Evolutionary conservation across 2,113 vertebrate species (phyloP).

Genomic region (Gasterosteus aculeatus): DNA sequence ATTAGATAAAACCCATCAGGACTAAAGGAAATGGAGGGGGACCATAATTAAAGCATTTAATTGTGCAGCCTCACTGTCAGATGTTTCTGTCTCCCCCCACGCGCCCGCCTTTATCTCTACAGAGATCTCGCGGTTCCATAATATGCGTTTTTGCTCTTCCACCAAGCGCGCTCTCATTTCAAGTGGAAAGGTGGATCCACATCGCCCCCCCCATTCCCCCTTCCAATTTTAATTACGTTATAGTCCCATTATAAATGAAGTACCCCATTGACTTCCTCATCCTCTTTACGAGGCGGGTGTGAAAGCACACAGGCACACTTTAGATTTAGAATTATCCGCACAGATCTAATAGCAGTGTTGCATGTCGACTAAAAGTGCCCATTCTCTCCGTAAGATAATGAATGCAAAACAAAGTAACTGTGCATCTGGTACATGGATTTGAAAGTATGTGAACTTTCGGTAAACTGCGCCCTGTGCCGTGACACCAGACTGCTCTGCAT

Average conservation of each 20-base stretch:
- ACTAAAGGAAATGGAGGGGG: conserved; percentile 98
- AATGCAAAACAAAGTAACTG: background rate
- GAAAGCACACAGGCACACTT: conserved; percentile 64
- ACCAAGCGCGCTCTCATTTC: conserved; percentile 80
- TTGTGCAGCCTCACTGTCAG: conserved; percentile 97
- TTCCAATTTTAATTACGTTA: conserved; percentile 81
- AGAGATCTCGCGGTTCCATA: conserved; percentile 87
- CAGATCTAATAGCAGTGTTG: conserved; percentile 51
- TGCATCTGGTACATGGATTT: background rate
- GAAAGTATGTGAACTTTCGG: conserved; percentile 40
- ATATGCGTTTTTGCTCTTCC: conserved; percentile 76
- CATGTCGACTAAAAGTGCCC: conserved; percentile 10
- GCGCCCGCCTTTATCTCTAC: conserved; percentile 85
- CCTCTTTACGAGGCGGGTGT: conserved; percentile 73
- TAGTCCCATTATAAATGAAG: conserved; percentile 76
- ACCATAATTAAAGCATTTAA: conserved; percentile 99
- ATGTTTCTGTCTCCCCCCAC: conserved; percentile 84
- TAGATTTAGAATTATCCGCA: conserved; percentile 64
- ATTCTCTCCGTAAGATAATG: background rate
- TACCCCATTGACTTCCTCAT: conserved; percentile 78
- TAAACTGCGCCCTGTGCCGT: conserved; percentile 36
- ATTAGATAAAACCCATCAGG: conserved; percentile 99
- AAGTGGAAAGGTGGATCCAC: conserved; percentile 81
- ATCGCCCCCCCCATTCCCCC: conserved; percentile 18
- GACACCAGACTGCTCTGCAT: conserved; percentile 61